Evolutionary conservation across 2,888 invertebrate species (phyloP), one percentile per base, ranked within the genome.

Genomic region (Latrodectus elegans): DNA sequence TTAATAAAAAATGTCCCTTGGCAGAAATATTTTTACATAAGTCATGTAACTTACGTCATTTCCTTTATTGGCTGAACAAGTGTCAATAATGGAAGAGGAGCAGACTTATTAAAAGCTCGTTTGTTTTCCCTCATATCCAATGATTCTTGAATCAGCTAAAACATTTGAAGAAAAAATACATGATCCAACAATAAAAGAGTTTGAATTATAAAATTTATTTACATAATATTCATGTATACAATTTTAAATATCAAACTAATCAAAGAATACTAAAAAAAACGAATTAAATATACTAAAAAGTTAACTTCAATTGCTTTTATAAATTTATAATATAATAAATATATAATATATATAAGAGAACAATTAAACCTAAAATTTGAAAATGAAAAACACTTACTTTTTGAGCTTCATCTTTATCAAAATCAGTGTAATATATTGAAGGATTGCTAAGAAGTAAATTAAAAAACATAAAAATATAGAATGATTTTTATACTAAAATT

Each of bases 61-160:
- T 90, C 90, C 38, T 90, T 90, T 26, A 91, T 90, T n/a, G 91
- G 91, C 72, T 90, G 89, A n/a, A 90, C 90, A 74, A 92, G 90
- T 17, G 90, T 90, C 22, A 92, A 89, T 17, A 90, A 88, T 8
- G 91, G 91, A 11, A 90, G 90, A 15, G 90, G 90, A 65, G 91
- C 91, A 26, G 91, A 90, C 77, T 91, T 91, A 73, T 91, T 91
- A 74, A 92, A 82, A 84, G 91, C 91, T 77, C 91, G 90, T 77
- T 91, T 91, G 78, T 91, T 91, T 64, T 90, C 89, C 85, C 92
- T 89, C 90, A 92, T 91, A 10, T 90, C 90, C 49, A 91, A 70
- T 15, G 92, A 92, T 89, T 92, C 92, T 12, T 92, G 90, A 26
- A 92, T 89, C 89, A 90, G 91, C 92, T 92, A 89, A 17, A 90